phyloP scores from a whole-genome alignment of 2,888 invertebrate genomes.

The Pseudoips prasinana region DNA sequence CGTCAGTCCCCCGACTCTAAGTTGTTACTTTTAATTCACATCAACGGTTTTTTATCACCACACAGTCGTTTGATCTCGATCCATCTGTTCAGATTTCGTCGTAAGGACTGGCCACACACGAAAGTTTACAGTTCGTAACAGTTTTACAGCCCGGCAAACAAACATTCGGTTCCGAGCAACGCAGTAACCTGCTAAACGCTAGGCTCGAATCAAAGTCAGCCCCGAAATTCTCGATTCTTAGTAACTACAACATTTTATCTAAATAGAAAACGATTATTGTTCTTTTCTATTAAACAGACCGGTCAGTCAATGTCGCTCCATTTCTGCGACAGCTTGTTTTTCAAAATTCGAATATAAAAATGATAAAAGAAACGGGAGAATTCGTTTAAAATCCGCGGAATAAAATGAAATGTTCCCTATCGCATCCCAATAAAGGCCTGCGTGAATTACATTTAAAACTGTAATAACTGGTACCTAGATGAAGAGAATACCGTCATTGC shows the following conservation, averaged over 20 bases:
- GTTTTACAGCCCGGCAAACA: conserved; percentile 78
- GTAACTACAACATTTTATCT: conserved; percentile 45
- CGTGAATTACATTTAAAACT: conserved; percentile 73
- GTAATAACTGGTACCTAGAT: conserved; percentile 43
- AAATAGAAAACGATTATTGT: conserved; percentile 34
- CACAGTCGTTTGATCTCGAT: conserved; percentile 71
- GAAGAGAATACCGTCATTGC: conserved; percentile 63
- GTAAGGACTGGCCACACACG: conserved; percentile 82
- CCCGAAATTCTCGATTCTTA: conserved; percentile 65
- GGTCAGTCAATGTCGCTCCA: conserved; percentile 27
- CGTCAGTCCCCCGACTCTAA: conserved; percentile 52
- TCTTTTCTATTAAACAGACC: conserved; percentile 28
- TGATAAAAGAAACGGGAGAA: conserved; percentile 19
- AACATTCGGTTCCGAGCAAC: conserved; percentile 75
- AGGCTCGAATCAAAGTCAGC: conserved; percentile 70
- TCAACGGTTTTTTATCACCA: conserved; percentile 74
- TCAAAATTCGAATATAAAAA: no score
- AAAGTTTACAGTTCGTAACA: conserved; percentile 75
- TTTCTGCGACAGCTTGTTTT: conserved; percentile 8
- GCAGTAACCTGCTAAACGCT: conserved; percentile 60
- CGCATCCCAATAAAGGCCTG: conserved; percentile 55
- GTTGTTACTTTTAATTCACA: conserved; percentile 74
- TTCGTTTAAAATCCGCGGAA: conserved; percentile 24
- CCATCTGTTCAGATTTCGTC: conserved; percentile 79
- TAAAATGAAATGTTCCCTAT: conserved; percentile 25